These are phyloP conservation scores for honey bee (Apis mellifera) DNA, from an alignment of 1,140 invertebrate genomes.

Conservation along the genomic window DNA sequence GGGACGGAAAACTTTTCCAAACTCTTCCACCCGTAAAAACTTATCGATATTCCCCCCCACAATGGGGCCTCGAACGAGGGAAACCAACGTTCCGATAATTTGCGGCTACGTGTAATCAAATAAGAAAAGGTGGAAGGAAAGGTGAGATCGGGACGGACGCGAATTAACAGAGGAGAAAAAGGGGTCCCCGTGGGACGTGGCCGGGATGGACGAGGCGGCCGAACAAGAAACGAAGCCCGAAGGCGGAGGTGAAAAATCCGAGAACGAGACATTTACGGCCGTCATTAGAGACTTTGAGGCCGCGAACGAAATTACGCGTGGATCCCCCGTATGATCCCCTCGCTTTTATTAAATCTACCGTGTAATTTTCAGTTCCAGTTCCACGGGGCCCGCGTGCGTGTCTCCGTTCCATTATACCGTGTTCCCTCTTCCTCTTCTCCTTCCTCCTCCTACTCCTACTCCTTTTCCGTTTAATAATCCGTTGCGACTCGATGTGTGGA, in stretches of 20 bases:
- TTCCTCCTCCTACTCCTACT: not conserved
- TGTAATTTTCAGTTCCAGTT: slow-evolving; percentile 66
- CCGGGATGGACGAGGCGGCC: not conserved
- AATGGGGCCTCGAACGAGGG: not conserved
- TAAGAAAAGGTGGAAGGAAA: not conserved
- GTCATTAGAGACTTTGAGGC: slow-evolving; percentile 61
- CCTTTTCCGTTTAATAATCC: slow-evolving; percentile 17
- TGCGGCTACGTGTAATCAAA: slow-evolving; percentile 22
- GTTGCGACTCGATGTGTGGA: no score
- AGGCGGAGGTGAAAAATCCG: slow-evolving; percentile 55
- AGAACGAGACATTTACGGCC: slow-evolving; percentile 40
- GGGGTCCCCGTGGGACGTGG: not conserved
- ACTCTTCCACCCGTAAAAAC: not conserved
- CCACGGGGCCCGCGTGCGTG: slow-evolving; percentile 39
- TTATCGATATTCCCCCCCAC: slow-evolving; percentile 1
- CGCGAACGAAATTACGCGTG: slow-evolving; percentile 62
- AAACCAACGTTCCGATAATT: slow-evolving; percentile 20
- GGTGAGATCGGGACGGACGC: slow-evolving; percentile 12
- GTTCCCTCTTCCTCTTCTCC: not conserved
- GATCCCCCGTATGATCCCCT: slow-evolving; percentile 57
- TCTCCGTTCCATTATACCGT: slow-evolving; percentile 47
- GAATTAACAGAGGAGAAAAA: slow-evolving; percentile 43
- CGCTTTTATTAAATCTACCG: slow-evolving; percentile 65
- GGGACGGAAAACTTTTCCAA: no score
- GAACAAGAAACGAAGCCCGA: not conserved